phyloP scores from a whole-genome alignment of 2,797 vertebrate species.

The Sarcophilus harrisii region DNA sequence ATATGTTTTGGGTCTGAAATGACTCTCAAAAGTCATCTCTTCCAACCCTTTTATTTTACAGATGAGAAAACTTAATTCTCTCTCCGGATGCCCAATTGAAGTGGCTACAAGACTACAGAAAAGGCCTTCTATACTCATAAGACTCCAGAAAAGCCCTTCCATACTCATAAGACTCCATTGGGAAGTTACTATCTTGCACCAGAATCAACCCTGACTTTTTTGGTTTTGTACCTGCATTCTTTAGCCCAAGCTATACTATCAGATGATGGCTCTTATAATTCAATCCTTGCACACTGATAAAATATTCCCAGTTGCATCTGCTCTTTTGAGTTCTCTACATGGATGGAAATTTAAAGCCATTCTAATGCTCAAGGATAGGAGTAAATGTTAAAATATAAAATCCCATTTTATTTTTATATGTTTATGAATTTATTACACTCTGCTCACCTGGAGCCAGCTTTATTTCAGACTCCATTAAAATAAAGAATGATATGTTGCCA shows the following conservation, averaged over 20 bases:
- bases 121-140: background rate
- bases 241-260: background rate
- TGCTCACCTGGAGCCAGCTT: background rate
- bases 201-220: background rate
- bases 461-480: constrained; percentile 34
- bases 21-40: background rate
- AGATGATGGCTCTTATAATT: background rate
- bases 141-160: background rate
- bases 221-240: background rate
- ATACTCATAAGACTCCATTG: background rate
- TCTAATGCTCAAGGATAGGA: background rate
- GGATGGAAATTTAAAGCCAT: constrained; percentile 21
- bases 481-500: background rate
- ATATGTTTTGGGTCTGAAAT: background rate
- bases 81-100: background rate
- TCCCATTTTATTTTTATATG: constrained; percentile 19
- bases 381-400: background rate
- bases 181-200: background rate
- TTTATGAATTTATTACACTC: constrained; percentile 34
- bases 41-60: background rate
- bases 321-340: background rate
- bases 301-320: background rate
- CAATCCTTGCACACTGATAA: background rate
- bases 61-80: background rate
- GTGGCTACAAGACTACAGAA: background rate